Evolutionary conservation across 2,113 vertebrate genomes (phyloP), one percentile per base, ranked within the genome.

Genomic region (Aphyosemion australe): DNA sequence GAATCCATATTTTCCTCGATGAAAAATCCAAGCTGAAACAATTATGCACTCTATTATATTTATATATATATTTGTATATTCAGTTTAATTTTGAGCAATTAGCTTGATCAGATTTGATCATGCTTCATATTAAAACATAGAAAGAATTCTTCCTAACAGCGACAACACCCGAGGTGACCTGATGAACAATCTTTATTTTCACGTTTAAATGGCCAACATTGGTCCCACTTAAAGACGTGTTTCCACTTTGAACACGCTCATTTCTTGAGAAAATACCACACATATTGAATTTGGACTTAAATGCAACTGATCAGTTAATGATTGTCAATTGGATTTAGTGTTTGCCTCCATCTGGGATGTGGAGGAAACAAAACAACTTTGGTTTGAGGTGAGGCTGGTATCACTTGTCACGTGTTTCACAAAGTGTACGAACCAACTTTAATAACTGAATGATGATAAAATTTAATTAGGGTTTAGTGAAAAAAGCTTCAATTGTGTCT

Each of bases 251-350:
- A 86, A 87, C 49, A 56, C 48, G 65, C 62, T 85, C 67, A 87
- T 87, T 83, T 73, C 75, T 88, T 86, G 80, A 84, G 70, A 87
- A 87, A 87, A 89, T 88, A 80, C 77, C 76, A 61, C 51, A 58
- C 69, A 50, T 84, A 80, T 80, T 83, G 55, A 55, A 86, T 87
- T 88, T 80, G 39, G 74, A 53, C 65, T 39, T 76, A 76, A 78
- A 84, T 81, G 66, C 64, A 68, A 72, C 68, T 78, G 79, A 84
- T 56, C 46, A 49, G 62, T 80, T 82, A 62, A 79, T 51, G 52
- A 65, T 87, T 80, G 76, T 82, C 57, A 78, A 87, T 82, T 72
- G 39, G 65, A 77, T 90, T 26, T 71, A 89, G 66, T n/a, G 18
- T 64, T 50, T 7, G 2, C 19, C 53, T 26, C 69, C 48, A 61